Conservation (phyloP, 2,888 invertebrate species). For the Aquatica leii region DNA sequence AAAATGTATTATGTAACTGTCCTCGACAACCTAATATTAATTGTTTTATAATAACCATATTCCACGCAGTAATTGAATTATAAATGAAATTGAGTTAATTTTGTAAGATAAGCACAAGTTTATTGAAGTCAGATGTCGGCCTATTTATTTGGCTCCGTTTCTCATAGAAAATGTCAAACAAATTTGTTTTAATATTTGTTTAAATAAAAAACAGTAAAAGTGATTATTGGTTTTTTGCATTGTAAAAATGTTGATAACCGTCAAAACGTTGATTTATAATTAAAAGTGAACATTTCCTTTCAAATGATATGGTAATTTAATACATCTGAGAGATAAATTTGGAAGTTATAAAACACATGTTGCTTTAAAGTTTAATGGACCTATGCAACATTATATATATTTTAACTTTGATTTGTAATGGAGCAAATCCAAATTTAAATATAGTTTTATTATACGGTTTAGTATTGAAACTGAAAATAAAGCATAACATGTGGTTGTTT, state of each 20-base stretch:
- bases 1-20: no score
- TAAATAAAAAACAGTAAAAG: neutral
- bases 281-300: constrained; percentile 7
- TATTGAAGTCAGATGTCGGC: neutral
- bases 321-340: constrained; percentile 28
- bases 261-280: neutral
- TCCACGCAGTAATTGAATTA: neutral
- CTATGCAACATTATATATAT: constrained; percentile 20
- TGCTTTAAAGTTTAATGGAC: constrained; percentile 31
- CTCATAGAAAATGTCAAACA: neutral
- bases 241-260: neutral
- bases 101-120: constrained; percentile 2
- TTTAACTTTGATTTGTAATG: constrained; percentile 25
- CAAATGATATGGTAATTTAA: constrained; percentile 20
- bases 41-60: no score
- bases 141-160: neutral
- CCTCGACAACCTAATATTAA: no score
- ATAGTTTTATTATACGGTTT: constrained; percentile 32
- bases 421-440: constrained; percentile 25
- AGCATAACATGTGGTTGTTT: constrained; percentile 21
- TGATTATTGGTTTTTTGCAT: neutral
- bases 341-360: constrained; percentile 27
- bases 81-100: constrained; percentile 6
- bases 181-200: neutral
- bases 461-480: constrained; percentile 24